Evolutionary conservation across 2,888 invertebrate genomes (phyloP).

Genomic region (Cataglyphis rosenhaueri): DNA sequence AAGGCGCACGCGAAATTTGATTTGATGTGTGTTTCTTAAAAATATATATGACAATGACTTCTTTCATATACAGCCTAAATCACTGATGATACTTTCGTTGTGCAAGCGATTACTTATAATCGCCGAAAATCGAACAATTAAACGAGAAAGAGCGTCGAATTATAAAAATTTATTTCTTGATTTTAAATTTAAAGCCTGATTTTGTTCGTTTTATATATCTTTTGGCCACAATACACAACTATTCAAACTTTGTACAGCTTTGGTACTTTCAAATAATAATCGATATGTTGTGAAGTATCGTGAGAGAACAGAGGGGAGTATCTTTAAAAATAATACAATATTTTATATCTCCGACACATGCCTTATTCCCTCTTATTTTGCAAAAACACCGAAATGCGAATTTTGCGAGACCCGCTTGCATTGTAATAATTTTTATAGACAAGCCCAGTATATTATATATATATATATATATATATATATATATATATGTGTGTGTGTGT

Average conservation of each 20-base stretch:
- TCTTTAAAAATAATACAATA: not conserved
- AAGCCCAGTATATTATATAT: too few species aligned
- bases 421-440: not conserved
- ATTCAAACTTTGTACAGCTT: not conserved
- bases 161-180: not conserved
- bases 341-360: not conserved
- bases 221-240: not conserved
- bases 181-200: not conserved
- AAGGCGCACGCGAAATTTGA: not conserved
- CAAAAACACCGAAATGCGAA: not conserved
- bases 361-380: not conserved
- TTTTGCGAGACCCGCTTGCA: not conserved
- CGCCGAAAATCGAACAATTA: not conserved
- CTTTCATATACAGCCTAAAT: not conserved
- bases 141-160: not conserved
- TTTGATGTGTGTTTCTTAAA: not conserved
- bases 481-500: too few species aligned
- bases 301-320: not conserved
- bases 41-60: not conserved
- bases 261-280: not conserved
- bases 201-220: not conserved
- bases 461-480: too few species aligned
- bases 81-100: not conserved
- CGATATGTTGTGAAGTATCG: not conserved
- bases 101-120: not conserved